Evolutionary conservation across 1,140 invertebrate genomes (phyloP), one percentile per base, ranked within the genome.

Genomic region (Bactericera cockerelli): DNA sequence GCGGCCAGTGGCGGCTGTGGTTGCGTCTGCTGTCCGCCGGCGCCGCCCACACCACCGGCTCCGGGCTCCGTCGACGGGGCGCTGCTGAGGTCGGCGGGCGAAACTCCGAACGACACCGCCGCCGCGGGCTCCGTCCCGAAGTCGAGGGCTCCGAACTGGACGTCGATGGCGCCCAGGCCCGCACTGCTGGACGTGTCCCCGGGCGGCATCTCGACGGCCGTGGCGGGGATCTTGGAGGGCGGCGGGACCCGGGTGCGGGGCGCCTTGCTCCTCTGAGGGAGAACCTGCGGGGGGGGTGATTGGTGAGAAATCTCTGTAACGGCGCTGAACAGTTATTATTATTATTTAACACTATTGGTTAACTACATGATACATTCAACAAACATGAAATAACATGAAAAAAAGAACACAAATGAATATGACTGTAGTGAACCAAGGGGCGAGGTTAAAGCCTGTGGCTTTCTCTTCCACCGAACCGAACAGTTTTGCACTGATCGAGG

Each of bases 151-250:
- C 92, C 92, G 74, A 97, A 95, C 72, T 95, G 91, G 55, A 95
- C 89, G 75, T 94, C 91, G 55, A 97, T 76, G 65, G 86, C 84
- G 62, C 80, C 80, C 62, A 89, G 85, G 62, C 65, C 59, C n/a
- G 75, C 76, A 63, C 77, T 80, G 59, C 78, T 77, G 25, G 82
- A 81, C 59, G 81, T 76, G 71, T 93, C 90, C 56, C 88, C 89
- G 54, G 80, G 93, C 42, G 80, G 93, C 93, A 97, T 97, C 72
- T 96, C 92, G 26, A 97, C 93, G 53, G 92, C 93, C 61, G 82
- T 88, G 16, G 89, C 81, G 31, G 92, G 93, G 65, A 97, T 96
- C 82, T 94, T 94, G 19, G 90, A 93, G 14, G 90, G 89, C 42
- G 87, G 88, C 57, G 89, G 89, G 55, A 92, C 79, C 66, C 89